These are phyloP conservation scores for Steatocranus sp. DNA, from an alignment of 2,797 vertebrate species.

Conservation along the genomic window DNA sequence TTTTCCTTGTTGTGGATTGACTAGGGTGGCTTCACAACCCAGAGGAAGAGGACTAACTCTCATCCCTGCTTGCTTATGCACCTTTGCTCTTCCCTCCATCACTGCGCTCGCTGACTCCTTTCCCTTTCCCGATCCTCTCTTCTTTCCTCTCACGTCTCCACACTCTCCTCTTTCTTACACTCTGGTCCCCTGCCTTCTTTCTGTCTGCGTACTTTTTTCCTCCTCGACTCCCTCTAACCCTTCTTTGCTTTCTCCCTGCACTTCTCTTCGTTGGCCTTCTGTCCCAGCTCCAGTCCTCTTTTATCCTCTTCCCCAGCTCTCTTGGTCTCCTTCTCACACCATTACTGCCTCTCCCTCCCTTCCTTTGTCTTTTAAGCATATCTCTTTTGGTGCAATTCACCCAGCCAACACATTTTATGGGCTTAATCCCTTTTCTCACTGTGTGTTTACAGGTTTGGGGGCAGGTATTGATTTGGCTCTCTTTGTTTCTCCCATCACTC, in stretches of 20 bases:
- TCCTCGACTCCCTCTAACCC: neutral
- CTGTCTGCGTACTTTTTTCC: neutral
- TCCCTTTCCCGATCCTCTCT: neutral
- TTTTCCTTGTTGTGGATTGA: conserved; percentile 11
- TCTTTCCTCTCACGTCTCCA: conserved; percentile 4
- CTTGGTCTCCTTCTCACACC: conserved; percentile 7
- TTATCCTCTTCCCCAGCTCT: conserved; percentile 3
- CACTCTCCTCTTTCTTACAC: neutral
- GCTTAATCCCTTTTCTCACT: conserved; percentile 58
- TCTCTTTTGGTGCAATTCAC: conserved; percentile 41
- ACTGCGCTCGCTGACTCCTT: neutral
- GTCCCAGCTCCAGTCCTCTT: conserved; percentile 6
- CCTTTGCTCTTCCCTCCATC: conserved; percentile 3
- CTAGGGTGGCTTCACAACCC: neutral
- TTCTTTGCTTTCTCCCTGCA: neutral
- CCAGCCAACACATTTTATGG: conserved; percentile 60
- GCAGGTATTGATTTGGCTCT: conserved; percentile 67
- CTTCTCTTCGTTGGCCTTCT: neutral
- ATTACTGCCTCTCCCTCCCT: neutral
- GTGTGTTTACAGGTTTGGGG: conserved; percentile 68
- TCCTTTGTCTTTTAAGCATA: conserved; percentile 43
- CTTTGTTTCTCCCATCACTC: conserved; percentile 54
- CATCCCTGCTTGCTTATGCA: neutral
- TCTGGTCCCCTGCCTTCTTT: neutral
- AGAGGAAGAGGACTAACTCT: neutral